Conservation (phyloP, 2,888 invertebrate genomes). For the Drosophila affinis region DNA sequence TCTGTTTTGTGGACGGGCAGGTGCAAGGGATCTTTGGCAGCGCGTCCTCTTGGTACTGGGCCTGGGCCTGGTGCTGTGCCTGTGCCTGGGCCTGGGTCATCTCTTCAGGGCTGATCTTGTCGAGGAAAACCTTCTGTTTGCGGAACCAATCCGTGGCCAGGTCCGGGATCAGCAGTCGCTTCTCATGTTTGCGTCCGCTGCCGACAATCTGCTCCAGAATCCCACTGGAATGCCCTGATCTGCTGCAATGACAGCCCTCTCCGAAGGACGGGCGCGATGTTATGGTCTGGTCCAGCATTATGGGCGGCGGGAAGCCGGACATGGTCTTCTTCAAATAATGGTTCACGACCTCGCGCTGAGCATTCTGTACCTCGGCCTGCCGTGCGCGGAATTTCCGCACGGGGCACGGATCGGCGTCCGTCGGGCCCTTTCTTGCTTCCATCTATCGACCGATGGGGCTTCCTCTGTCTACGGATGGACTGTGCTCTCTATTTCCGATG, state of each 20-base stretch:
- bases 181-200: conserved; percentile 15
- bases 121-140: conserved; percentile 60
- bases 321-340: conserved; percentile 34
- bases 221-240: conserved; percentile 22
- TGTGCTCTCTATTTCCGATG: conserved; percentile 1
- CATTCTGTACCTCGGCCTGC: neutral
- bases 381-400: conserved; percentile 18
- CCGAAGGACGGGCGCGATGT: no score
- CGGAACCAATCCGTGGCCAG: conserved; percentile 73
- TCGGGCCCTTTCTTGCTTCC: conserved; percentile 9
- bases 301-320: conserved; percentile 48
- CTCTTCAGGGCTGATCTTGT: conserved; percentile 41
- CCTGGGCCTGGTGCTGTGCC: neutral
- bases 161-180: conserved; percentile 65
- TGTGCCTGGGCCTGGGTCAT: neutral
- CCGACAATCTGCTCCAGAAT: conserved; percentile 49
- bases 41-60: neutral
- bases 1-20: neutral
- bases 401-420: neutral
- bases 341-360: conserved; percentile 11
- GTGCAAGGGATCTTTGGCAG: neutral
- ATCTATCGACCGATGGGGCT: neutral
- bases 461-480: neutral
- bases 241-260: conserved; percentile 7
- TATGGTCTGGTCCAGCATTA: conserved; percentile 6